These are phyloP conservation scores for Heterotilapia buettikoferi DNA, from an alignment of 2,113 vertebrate genomes.

Conservation along the genomic window DNA sequence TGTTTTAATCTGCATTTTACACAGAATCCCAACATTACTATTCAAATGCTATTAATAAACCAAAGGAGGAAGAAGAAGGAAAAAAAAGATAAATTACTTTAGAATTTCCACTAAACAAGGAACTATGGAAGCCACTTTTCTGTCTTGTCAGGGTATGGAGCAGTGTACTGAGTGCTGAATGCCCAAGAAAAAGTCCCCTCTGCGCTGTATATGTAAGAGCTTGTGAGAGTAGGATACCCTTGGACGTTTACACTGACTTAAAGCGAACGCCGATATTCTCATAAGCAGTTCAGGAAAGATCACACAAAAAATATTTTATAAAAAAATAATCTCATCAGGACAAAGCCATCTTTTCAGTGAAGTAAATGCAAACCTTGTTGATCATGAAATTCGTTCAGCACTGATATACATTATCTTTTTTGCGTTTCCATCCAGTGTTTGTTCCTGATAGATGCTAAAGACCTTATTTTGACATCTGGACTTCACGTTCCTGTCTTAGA, in stretches of 20 bases:
- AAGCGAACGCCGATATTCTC: conserved; percentile 5
- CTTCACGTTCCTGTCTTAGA: not conserved
- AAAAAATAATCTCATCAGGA: not conserved
- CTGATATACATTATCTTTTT: not conserved
- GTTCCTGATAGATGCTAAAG: not conserved
- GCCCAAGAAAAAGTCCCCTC: not conserved
- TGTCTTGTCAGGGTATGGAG: not conserved
- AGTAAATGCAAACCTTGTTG: not conserved
- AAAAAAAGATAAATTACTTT: not conserved
- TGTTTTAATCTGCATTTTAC: not conserved
- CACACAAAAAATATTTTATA: no score
- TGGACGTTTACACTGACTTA: conserved; percentile 35
- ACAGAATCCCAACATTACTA: not conserved
- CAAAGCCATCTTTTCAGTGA: not conserved
- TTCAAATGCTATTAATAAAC: not conserved
- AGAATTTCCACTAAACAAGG: not conserved
- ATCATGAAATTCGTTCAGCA: not conserved
- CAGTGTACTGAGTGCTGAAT: not conserved
- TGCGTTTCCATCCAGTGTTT: rapidly evolving
- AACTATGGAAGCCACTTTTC: not conserved
- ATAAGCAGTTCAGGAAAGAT: not conserved
- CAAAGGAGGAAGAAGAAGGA: not conserved
- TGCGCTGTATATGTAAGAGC: not conserved
- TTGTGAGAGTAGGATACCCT: conserved; percentile 9
- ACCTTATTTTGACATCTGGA: not conserved